Evolutionary conservation across 2,797 vertebrate species (phyloP).

Genomic region (Sebastes cheni): DNA sequence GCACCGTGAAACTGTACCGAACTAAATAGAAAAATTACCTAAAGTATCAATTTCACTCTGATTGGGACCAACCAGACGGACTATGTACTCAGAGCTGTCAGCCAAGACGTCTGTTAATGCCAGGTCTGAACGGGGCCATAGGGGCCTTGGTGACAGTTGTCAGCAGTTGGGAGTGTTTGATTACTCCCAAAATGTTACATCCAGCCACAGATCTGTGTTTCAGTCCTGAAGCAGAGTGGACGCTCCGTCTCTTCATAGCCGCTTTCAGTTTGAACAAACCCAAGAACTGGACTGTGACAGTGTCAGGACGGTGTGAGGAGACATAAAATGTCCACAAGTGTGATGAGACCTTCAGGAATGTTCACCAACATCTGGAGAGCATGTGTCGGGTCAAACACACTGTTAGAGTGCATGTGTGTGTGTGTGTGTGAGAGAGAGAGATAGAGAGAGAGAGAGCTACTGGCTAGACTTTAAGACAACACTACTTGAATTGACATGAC

Average conservation of each 20-base stretch:
- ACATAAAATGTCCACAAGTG: constrained; percentile 51
- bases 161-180: background rate
- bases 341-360: constrained; percentile 78
- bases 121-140: too few relatives aligned
- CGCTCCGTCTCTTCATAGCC: background rate
- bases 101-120: background rate
- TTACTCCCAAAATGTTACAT: background rate
- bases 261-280: constrained; percentile 25
- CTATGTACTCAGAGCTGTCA: background rate
- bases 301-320: constrained; percentile 48
- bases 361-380: constrained; percentile 76
- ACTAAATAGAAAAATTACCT: too few relatives aligned
- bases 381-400: constrained; percentile 67
- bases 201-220: background rate
- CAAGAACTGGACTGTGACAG: constrained; percentile 28
- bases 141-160: background rate
- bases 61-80: too few relatives aligned
- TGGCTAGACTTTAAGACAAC: constrained; percentile 81
- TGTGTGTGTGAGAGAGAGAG: background rate
- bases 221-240: background rate
- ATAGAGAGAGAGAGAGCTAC: background rate
- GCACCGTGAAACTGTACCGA: too few relatives aligned
- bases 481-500: constrained; percentile 65
- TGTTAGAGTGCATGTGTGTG: constrained; percentile 12
- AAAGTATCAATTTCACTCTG: too few relatives aligned